Evolutionary conservation across 2,888 invertebrate genomes (phyloP), one percentile per base, ranked within the genome.

Genomic region (Baccha elongata): DNA sequence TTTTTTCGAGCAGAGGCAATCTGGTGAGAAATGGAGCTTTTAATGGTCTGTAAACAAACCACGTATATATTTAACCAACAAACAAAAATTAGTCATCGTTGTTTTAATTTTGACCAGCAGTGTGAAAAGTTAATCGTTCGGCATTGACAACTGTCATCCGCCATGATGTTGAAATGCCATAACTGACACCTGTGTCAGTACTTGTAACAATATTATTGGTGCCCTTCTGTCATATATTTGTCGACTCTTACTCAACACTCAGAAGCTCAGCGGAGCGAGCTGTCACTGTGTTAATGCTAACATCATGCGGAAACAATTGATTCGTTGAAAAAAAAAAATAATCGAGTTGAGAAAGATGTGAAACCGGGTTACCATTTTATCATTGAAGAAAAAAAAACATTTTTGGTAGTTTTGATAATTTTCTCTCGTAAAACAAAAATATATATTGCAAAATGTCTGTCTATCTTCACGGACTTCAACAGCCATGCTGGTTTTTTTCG

Each of bases 401-500:
- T 42, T 32, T 21, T 37, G 26, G 26, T 58, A 23, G 17, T 73
- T 65, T 58, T 40, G 29, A 40, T 55, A 58, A 67, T 74, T 74
- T 65, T n/a, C 55, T 67, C 48, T 21, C 32, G 42, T 60, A 64
- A 60, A 55, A 44, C 50, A 42, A 15, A 26, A 17, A 35, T 23
- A 32, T 44, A 29, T 13, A 35, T 64, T 74, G 79, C 68, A 46
- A 73, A 60, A 44, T 35, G 48, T 60, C 67, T 62, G 58, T 7
- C 52, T 37, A 21, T 53, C 21, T 53, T 17, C 15, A 11, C 37
- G 21, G 35, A 55, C 52, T 13, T n/a, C 19, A 55, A 76, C 37
- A 17, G 60, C 52, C 53, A 52, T 48, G 74, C 68, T 62, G 79
- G 74, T 48, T 68, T 26, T 74, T 79, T 35, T 50, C 32, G 26